A percentile compares a stretch with the other conserved stretches of the same genome.
Evolutionary conservation across 30 jellyfish, hydroid and myxozoan genomes (phyloP).

Genomic region (Chrysaora quinquecirrha): DNA sequence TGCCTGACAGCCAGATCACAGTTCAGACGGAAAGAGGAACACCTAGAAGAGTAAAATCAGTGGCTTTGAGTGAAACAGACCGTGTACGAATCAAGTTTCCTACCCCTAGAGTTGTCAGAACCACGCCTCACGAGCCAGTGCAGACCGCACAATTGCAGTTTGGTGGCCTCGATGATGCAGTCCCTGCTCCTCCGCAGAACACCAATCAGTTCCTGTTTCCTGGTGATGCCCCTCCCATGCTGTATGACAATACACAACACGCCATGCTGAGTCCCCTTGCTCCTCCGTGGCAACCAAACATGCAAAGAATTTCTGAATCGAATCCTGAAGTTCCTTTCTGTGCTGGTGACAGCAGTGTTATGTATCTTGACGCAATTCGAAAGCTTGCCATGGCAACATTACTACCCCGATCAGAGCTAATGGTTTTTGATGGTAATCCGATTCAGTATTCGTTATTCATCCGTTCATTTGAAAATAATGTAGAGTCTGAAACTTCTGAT

Average conservation of each 20-base stretch:
- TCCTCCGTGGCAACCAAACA: constrained; percentile 36
- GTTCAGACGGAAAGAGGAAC: constrained; percentile 14
- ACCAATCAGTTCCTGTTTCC: no score
- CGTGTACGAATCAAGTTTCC: constrained; percentile 17
- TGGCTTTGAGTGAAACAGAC: constrained; percentile 17
- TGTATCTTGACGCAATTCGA: not conserved
- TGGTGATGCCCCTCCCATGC: no score
- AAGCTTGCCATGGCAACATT: constrained; percentile 18
- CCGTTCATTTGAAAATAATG: no score
- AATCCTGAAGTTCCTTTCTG: no score
- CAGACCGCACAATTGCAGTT: constrained; percentile 1
- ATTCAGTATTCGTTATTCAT: no score
- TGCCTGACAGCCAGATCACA: constrained; percentile 17
- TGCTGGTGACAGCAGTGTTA: constrained; percentile 34
- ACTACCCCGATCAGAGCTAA: constrained; percentile 3
- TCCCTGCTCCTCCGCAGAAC: no score
- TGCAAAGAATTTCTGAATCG: no score
- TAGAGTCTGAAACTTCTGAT: constrained; percentile 8
- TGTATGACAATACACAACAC: no score
- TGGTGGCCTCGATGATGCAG: constrained; percentile 8
- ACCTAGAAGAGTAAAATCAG: no score
- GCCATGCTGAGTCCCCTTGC: constrained; percentile 31
- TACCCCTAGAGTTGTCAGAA: constrained; percentile 1
- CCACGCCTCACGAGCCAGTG: constrained; percentile 28
- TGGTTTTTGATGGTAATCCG: constrained; percentile 1